phyloP scores from a whole-genome alignment of 2,113 vertebrate genomes.

The Apteryx mantelli region DNA sequence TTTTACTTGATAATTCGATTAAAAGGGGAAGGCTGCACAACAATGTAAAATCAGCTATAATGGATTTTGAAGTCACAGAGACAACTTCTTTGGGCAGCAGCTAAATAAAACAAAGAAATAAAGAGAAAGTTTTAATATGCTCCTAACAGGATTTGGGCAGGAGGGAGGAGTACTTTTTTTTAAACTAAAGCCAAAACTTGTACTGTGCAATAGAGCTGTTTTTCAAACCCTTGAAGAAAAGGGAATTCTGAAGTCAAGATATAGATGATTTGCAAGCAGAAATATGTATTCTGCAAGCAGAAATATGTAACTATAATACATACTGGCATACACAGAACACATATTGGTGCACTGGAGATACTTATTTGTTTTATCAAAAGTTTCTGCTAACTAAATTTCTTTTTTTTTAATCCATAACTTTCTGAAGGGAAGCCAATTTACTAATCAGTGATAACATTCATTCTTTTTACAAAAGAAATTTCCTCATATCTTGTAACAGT shows the following conservation, averaged over 20 bases:
- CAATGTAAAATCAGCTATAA: neutral
- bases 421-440: neutral
- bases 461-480: neutral
- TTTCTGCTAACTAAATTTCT: neutral
- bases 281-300: neutral
- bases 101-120: neutral
- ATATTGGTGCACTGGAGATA: too few species aligned
- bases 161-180: rapidly evolving
- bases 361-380: neutral
- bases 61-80: neutral
- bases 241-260: neutral
- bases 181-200: neutral
- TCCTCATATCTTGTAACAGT: neutral
- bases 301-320: neutral
- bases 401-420: neutral
- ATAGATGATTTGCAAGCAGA: neutral
- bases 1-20: neutral
- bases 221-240: neutral
- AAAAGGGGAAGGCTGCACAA: neutral
- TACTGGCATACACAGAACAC: neutral
- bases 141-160: neutral
- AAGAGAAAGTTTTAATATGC: neutral
- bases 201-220: neutral
- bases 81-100: neutral
- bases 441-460: neutral